These are phyloP conservation scores for Lepus oiostolus DNA, from an alignment of 2,797 vertebrate genomes.

Conservation along the genomic window DNA sequence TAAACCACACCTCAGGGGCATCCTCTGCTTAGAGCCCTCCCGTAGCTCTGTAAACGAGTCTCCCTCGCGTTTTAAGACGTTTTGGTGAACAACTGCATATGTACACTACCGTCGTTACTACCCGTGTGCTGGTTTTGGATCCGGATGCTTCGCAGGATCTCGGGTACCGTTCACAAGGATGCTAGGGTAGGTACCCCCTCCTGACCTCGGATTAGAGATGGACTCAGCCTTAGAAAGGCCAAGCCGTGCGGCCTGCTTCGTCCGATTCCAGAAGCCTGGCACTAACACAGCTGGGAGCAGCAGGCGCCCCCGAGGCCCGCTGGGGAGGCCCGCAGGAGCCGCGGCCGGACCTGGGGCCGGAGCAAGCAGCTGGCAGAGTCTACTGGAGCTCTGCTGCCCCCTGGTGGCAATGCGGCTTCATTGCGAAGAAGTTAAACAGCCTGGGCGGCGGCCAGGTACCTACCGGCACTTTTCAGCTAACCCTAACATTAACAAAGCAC, in stretches of 20 bases:
- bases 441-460: rapidly evolving
- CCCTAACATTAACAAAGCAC: background rate
- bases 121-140: no score
- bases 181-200: no score
- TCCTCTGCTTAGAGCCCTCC: background rate
- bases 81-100: background rate
- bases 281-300: slow-evolving; percentile 32
- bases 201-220: background rate
- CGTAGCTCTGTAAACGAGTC: background rate
- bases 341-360: background rate
- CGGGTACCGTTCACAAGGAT: background rate
- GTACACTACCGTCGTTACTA: background rate
- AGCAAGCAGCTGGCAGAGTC: background rate
- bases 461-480: background rate
- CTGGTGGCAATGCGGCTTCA: slow-evolving; percentile 23
- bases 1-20: no score
- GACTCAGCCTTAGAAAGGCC: slow-evolving; percentile 8
- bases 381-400: slow-evolving; percentile 77
- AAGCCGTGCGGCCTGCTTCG: background rate
- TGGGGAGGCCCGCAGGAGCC: background rate
- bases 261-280: slow-evolving; percentile 15
- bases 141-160: background rate
- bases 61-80: background rate
- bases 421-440: background rate
- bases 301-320: background rate